Base-by-base conservation (phyloP, 2,888 invertebrate species). In the Neoascia interrupta region DNA sequence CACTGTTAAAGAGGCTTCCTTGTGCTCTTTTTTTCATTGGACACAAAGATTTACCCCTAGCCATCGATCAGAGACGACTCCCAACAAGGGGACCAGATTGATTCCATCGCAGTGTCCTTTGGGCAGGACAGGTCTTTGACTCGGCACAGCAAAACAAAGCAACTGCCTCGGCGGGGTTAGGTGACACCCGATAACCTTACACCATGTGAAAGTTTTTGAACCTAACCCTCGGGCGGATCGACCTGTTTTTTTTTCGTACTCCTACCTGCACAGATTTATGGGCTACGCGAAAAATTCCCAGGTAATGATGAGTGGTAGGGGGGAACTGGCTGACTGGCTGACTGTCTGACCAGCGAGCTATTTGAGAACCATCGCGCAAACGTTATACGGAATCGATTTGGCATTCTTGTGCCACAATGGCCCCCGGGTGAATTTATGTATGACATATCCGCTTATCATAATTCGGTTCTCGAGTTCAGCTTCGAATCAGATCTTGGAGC, bases 161-260 rank as follows among this genome's bases (percentile, higher is more conserved):
- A 61, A 61, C 39, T 70, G 51, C 37, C 53, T 18, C 23, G 16
- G n/a, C 21, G 49, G 72, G 54, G 72, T 66, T 58, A 49, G 41
- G 61, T 79, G 79, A 73, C 73, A 79, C 60, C 56, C 61, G 79
- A 80, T 80, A 73, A 74, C 68, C 74, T 74, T 80, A 80, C 58
- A 80, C 80, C 80, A 80, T 80, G 80, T 80, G 80, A 80, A 80
- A 80, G 74, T 80, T 80, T 74, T 73, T 68, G 73, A 79, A 79
- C 79, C 56, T 56, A 76, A 73, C 66, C 79, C 79, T 51, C 53
- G 69, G 36, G 51, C 51, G 15, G 41, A 66, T n/a, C n/a, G n/a
- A n/a, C n/a, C 5, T 2, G 34, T 26, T 16, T 26, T 54, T 64
- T 63, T 31, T 61, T 23, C 31, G 13, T 31, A 3, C 26, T 37